A percentile compares a stretch with the other conserved stretches of the same genome.
These are phyloP conservation scores for Platalea minor DNA, from an alignment of 2,797 vertebrate species.

Conservation along the genomic window DNA sequence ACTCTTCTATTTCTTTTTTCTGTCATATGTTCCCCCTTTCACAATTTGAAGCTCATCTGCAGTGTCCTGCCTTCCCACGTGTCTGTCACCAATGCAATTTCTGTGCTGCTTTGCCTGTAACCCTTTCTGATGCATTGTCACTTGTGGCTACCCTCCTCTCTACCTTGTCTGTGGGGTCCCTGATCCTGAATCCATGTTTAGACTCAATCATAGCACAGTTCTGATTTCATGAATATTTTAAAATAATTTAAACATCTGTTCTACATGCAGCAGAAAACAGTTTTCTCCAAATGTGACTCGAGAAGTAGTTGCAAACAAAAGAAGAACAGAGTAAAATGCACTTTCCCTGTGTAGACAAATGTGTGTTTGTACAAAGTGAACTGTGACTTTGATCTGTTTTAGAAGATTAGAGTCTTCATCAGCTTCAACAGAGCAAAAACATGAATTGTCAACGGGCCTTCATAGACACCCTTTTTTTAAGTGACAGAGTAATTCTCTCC, in stretches of 20 bases:
- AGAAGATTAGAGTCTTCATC: neutral
- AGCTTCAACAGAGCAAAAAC: neutral
- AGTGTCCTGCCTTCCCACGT: accelerated
- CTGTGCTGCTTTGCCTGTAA: neutral
- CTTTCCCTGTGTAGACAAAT: neutral
- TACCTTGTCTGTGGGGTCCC: neutral
- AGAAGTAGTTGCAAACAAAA: neutral
- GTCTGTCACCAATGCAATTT: neutral
- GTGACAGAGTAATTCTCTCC: neutral
- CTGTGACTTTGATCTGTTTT: neutral
- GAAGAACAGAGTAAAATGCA: neutral
- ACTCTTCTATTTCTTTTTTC: neutral
- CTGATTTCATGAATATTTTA: neutral
- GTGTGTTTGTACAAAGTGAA: neutral
- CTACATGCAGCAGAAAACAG: neutral
- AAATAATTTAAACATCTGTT: neutral
- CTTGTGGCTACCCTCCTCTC: neutral
- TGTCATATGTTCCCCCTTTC: neutral
- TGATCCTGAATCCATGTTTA: neutral
- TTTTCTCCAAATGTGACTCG: neutral
- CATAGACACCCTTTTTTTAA: neutral
- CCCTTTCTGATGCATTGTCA: neutral
- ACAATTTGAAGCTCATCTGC: neutral
- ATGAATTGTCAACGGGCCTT: accelerated
- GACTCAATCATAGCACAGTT: neutral